A percentile compares a stretch with the other conserved stretches of the same genome.
These are phyloP conservation scores for Sebastes goodei DNA, from an alignment of 2,797 vertebrate genomes.

Conservation along the genomic window DNA sequence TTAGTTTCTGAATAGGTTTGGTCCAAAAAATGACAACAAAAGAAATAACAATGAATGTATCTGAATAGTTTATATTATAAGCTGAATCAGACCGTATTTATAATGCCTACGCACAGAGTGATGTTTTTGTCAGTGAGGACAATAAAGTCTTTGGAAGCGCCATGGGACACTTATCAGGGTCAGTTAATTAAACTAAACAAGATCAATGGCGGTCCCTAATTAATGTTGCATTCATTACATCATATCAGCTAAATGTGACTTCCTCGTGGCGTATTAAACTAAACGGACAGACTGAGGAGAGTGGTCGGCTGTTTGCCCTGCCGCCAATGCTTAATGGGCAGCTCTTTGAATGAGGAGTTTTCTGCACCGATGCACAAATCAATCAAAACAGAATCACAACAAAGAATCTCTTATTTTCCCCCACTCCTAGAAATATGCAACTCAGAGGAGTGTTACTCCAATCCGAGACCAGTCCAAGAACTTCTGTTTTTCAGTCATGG, in stretches of 20 bases:
- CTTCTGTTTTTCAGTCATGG: not conserved
- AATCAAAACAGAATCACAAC: not conserved
- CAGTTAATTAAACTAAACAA: slow-evolving; percentile 31
- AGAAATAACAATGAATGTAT: not conserved
- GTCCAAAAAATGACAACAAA: not conserved
- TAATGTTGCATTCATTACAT: slow-evolving; percentile 10
- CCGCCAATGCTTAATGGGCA: not conserved
- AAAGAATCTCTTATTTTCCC: not conserved
- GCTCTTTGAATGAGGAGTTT: slow-evolving; percentile 1
- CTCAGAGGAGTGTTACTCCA: not conserved
- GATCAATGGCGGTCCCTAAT: slow-evolving; percentile 16
- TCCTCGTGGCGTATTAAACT: slow-evolving; percentile 1
- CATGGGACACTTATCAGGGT: not conserved
- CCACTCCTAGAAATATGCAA: not conserved
- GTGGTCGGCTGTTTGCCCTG: not conserved
- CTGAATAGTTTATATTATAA: not conserved
- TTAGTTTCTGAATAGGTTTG: not conserved
- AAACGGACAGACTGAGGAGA: not conserved
- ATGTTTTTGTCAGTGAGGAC: not conserved
- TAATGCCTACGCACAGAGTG: not conserved
- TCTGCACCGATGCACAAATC: not conserved
- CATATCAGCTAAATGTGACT: slow-evolving; percentile 4
- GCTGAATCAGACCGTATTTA: not conserved
- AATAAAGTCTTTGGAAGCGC: slow-evolving; percentile 3
- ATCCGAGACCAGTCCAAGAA: not conserved